Evolutionary conservation across 1,140 invertebrate species (phyloP).

Genomic region (Leptinotarsa defecta): DNA sequence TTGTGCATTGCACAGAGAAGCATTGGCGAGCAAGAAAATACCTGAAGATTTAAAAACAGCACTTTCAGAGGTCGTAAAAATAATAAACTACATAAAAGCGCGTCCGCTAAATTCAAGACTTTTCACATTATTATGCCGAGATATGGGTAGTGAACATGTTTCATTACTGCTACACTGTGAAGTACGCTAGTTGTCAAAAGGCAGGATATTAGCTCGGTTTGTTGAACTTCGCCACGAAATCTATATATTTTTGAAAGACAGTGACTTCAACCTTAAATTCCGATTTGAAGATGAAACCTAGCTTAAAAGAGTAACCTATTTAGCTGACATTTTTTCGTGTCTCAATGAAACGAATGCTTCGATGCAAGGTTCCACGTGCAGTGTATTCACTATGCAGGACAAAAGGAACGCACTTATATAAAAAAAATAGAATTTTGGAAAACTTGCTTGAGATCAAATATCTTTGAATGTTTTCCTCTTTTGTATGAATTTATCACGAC

Average conservation of each 20-base stretch:
- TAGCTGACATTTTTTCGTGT: conserved; percentile 23
- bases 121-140: conserved; percentile 22
- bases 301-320: conserved; percentile 17
- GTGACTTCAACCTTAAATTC: background rate
- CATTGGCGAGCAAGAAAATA: conserved; percentile 11
- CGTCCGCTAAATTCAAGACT: conserved; percentile 9
- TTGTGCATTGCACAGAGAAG: conserved; percentile 16
- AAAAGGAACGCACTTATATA: conserved; percentile 1
- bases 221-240: background rate
- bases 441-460: background rate
- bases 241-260: conserved; percentile 17
- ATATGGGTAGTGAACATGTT: conserved; percentile 22
- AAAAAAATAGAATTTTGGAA: conserved; percentile 18
- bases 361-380: conserved; percentile 21
- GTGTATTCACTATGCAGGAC: conserved; percentile 1
- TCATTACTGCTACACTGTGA: conserved; percentile 13
- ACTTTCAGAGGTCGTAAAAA: conserved; percentile 3
- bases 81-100: conserved; percentile 24
- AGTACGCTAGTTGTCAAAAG: conserved; percentile 26
- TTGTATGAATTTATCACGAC: conserved; percentile 1
- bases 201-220: conserved; percentile 9
- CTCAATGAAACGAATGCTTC: conserved; percentile 20
- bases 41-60: background rate
- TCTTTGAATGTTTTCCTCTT: background rate
- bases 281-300: conserved; percentile 20